These are phyloP conservation scores for Heliconius hermathena DNA, from an alignment of 1,140 invertebrate species.

Conservation along the genomic window DNA sequence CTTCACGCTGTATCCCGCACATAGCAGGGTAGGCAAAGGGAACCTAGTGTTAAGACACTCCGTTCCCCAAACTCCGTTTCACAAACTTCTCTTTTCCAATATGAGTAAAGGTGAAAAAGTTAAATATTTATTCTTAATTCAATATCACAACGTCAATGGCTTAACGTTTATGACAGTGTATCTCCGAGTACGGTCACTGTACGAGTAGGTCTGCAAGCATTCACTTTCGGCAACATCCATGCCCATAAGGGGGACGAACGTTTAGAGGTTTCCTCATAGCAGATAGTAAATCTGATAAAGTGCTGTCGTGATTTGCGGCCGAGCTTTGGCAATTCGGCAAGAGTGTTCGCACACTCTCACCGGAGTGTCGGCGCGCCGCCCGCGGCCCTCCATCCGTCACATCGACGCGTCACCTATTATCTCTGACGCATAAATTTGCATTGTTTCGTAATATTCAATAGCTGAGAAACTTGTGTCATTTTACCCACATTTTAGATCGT, in stretches of 20 bases:
- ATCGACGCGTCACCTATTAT: constrained; percentile 37
- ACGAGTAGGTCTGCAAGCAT: not conserved
- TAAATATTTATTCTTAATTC: not conserved
- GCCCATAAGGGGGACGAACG: constrained; percentile 16
- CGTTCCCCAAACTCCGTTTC: no score
- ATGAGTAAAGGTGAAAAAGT: not conserved
- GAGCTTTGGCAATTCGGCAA: constrained; percentile 22
- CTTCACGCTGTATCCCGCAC: no score
- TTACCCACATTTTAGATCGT: constrained; percentile 10
- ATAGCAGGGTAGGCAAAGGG: no score
- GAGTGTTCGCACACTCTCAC: constrained; percentile 16
- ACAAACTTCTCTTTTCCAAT: not conserved
- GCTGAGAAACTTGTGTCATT: constrained; percentile 30
- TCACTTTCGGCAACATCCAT: constrained; percentile 23
- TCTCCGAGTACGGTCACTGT: not conserved
- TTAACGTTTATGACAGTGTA: not conserved
- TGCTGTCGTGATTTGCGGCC: constrained; percentile 23
- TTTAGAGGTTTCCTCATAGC: constrained; percentile 24
- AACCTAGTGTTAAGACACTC: no score
- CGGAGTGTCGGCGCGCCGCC: constrained; percentile 20
- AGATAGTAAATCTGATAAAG: constrained; percentile 28
- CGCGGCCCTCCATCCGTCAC: constrained; percentile 31
- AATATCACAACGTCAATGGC: not conserved
- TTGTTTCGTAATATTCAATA: constrained; percentile 28
- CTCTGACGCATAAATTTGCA: constrained; percentile 30